Evolutionary conservation across 2,888 invertebrate species (phyloP).

Genomic region (Aphodius granarius): DNA sequence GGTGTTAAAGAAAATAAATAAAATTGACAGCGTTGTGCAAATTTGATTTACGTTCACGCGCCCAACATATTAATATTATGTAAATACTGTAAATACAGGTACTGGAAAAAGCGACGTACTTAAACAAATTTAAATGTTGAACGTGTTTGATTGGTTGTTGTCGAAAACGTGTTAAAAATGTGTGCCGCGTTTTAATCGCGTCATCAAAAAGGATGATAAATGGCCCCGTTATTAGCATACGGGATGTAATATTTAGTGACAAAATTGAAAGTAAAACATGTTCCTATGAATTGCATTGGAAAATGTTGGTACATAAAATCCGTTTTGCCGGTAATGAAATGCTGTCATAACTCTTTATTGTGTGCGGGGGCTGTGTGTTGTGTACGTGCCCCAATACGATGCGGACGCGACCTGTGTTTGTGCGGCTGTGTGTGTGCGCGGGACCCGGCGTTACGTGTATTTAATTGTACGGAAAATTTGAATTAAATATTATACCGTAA

Average conservation of each 20-base stretch:
- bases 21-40: neutral
- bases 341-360: slow-evolving; percentile 50
- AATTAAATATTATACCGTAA: slow-evolving; percentile 56
- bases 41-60: neutral
- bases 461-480: slow-evolving; percentile 56
- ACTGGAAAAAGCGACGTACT: neutral
- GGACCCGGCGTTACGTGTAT: slow-evolving; percentile 46
- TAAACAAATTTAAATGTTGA: neutral
- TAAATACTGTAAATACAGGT: too few relatives aligned
- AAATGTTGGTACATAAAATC: slow-evolving; percentile 41
- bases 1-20: neutral
- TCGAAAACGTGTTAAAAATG: neutral
- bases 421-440: slow-evolving; percentile 30
- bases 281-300: slow-evolving; percentile 25
- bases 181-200: neutral
- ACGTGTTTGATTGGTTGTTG: neutral
- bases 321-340: slow-evolving; percentile 47
- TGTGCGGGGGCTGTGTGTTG: slow-evolving; percentile 28
- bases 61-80: neutral
- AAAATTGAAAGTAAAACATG: slow-evolving; percentile 23
- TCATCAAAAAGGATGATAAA: neutral
- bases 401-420: neutral
- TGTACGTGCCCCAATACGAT: neutral
- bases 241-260: slow-evolving; percentile 20
- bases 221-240: neutral